Percentiles rank a stretch among this genome's conserved stretches.
Conservation (phyloP, 2,113 vertebrate species). For the Nanorana parkeri region DNA sequence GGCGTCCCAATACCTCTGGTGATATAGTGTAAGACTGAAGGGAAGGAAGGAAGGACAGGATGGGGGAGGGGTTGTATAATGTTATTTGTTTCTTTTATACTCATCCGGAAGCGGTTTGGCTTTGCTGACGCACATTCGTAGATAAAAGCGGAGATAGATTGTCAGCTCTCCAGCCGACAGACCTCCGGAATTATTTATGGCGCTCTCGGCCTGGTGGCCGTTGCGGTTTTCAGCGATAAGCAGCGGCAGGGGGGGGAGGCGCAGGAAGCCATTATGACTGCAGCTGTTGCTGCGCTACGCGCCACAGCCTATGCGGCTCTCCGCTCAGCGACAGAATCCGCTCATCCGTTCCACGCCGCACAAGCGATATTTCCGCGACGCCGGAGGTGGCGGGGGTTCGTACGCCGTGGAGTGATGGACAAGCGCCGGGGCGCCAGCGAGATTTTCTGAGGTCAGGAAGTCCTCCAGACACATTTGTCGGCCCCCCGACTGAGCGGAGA, state of each 20-base stretch:
- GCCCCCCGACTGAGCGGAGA: neutral
- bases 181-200: no score
- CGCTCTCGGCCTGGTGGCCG: no score
- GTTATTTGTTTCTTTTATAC: neutral
- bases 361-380: neutral
- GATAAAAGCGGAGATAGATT: no score
- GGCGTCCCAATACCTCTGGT: no score
- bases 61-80: no score
- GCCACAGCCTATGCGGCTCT: neutral
- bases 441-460: constrained; percentile 9
- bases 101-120: no score
- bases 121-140: no score
- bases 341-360: neutral
- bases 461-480: neutral
- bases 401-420: neutral
- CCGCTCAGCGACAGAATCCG: no score
- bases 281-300: neutral
- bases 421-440: neutral
- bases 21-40: no score
- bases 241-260: neutral
- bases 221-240: no score
- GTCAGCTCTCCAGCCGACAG: no score
- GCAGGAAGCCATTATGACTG: neutral
- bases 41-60: no score
- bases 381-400: neutral